Conservation (phyloP, 2,797 vertebrate species). For the Botia almorhae region DNA sequence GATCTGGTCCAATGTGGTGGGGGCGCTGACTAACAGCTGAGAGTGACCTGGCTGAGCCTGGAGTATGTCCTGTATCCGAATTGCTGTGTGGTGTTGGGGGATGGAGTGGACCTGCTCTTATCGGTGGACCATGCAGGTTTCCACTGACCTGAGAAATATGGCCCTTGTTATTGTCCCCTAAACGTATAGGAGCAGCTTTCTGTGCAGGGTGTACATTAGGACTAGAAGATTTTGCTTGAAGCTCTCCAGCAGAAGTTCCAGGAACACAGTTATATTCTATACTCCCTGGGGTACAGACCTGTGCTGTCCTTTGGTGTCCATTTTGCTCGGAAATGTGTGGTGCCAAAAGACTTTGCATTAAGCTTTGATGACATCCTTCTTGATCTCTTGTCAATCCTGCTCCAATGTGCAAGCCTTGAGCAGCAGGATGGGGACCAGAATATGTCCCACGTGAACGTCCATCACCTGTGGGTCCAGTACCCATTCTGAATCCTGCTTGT, state of each 20-base stretch:
- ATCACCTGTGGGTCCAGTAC: conserved; percentile 82
- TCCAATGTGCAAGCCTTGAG: conserved; percentile 85
- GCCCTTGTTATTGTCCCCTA: conserved; percentile 89
- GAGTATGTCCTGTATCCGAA: conserved; percentile 86
- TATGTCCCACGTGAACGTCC: conserved; percentile 88
- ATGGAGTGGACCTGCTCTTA: conserved; percentile 86
- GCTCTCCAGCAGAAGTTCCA: conserved; percentile 86
- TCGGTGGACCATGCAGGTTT: conserved; percentile 86
- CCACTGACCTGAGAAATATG: conserved; percentile 89
- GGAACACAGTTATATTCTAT: conserved; percentile 92
- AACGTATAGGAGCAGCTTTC: conserved; percentile 88
- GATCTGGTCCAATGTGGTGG: conserved; percentile 87
- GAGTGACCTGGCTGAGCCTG: conserved; percentile 82
- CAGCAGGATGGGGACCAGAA: conserved; percentile 81
- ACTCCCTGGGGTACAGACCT: conserved; percentile 88
- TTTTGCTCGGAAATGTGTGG: conserved; percentile 91
- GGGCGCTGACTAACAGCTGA: conserved; percentile 88
- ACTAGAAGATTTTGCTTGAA: conserved; percentile 91
- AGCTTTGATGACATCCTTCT: conserved; percentile 93
- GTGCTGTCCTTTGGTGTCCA: conserved; percentile 86
- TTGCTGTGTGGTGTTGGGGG: conserved; percentile 86
- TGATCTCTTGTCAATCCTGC: conserved; percentile 83
- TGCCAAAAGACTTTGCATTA: conserved; percentile 95
- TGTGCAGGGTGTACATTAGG: conserved; percentile 87
- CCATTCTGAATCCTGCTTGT: conserved; percentile 88